Base-by-base conservation (phyloP, 1,140 invertebrate species). In the Pseudomyrmex sp. region DNA sequence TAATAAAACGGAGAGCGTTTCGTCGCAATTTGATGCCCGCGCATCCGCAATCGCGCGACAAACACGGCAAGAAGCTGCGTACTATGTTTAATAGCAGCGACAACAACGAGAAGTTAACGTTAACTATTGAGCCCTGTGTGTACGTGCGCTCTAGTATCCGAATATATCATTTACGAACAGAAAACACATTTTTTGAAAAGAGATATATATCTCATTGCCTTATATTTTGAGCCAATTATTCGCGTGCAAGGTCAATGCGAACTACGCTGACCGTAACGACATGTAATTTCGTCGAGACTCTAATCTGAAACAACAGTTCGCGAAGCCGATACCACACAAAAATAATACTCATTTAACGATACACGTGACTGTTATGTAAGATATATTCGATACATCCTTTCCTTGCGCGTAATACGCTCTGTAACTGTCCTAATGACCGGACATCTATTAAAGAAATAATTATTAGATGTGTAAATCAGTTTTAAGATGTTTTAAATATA, bases 1-100 rank as follows among this genome's bases (percentile, higher is more conserved):
- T 8, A 48, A 61, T 5, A 1, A 63, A 79, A 79, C 65, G 44
- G 65, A 61, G 35, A 79, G 8, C 15, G 18, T 76, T 18, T 48
- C 4, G 4, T 15, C 2, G 23, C 10, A 35, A 7, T 50, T 52
- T 15, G 35, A 20, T 79, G 2, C 12, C 1, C 15, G 9, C 18
- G 26, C 2, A 2, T 10, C 44, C 18, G 20, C 46, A 26, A 10
- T 48, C 48, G 18, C 9, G 58, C 8, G 9, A 77, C 1, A 7
- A 68, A 9, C 35, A 5, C 26, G 3, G 26, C 26, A 66, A 4
- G 48, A 52, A 26, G 13, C 12, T 12, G n/a, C n/a, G 65, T 35
- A 15, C 5, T 4, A 66, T 13, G n/a, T 52, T 76, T 7, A n/a
- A 12, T 7, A 50, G 2, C 1, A 18, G 12, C 18, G 2, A 35